A percentile compares a stretch with the other conserved stretches of the same genome.
These are phyloP conservation scores for Catamblyrhynchus diadema DNA, from an alignment of 2,797 vertebrate species.

Conservation along the genomic window DNA sequence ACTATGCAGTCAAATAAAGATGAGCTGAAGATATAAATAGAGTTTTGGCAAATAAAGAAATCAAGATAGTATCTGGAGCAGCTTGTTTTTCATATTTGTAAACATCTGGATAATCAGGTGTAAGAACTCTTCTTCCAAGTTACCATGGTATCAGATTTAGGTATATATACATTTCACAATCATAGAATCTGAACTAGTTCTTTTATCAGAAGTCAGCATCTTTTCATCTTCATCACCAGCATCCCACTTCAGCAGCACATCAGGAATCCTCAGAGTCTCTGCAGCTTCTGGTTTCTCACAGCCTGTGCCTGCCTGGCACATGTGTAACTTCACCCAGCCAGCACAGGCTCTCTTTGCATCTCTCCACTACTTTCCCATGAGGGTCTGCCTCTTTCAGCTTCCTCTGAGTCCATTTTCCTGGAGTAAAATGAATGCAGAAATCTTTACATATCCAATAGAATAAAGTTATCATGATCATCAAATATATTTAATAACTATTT, in stretches of 20 bases:
- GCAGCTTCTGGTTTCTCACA: background rate
- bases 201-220: background rate
- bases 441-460: background rate
- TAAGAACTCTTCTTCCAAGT: background rate
- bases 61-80: background rate
- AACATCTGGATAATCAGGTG: background rate
- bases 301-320: accelerated
- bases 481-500: background rate
- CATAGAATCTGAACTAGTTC: background rate
- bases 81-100: background rate
- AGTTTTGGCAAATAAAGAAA: background rate
- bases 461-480: background rate
- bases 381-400: background rate
- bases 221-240: background rate
- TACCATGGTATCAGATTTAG: background rate
- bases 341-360: background rate
- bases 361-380: background rate
- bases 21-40: background rate
- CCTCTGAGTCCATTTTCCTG: background rate
- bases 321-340: background rate
- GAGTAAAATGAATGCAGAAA: background rate
- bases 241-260: background rate
- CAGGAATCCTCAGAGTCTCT: background rate
- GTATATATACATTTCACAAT: background rate
- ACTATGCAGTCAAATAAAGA: background rate